A percentile compares a stretch with the other conserved stretches of the same genome.
Conservation (phyloP, 2,888 invertebrate genomes). For the Lordiphosa fenestrarum region DNA sequence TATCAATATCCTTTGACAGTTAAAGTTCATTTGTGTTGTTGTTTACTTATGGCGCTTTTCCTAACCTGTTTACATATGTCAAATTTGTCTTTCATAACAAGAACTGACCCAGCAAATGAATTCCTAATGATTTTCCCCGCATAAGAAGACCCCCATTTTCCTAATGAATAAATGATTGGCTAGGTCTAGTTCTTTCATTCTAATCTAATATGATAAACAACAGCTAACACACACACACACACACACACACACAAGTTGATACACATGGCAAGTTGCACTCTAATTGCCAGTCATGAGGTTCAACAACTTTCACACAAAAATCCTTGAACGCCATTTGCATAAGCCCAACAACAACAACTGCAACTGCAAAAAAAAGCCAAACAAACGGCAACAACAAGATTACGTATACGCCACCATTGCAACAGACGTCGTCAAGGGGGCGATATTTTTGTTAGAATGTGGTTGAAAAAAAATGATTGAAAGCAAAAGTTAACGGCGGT, state of each 20-base stretch:
- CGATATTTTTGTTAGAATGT: constrained; percentile 39
- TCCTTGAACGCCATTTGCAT: constrained; percentile 79
- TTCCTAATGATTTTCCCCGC: no score
- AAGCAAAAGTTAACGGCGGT: constrained; percentile 29
- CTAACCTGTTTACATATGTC: no score
- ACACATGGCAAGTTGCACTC: constrained; percentile 45
- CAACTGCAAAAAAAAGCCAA: constrained; percentile 14
- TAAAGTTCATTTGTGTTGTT: no score
- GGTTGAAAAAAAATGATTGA: constrained; percentile 39
- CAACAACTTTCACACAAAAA: constrained; percentile 78
- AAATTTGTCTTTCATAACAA: no score
- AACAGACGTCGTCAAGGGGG: constrained; percentile 20
- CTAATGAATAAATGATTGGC: no score
- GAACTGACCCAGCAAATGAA: no score
- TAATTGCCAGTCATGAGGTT: constrained; percentile 73
- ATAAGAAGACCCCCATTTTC: no score
- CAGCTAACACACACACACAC: background rate
- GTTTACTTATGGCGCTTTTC: no score
- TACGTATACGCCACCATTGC: constrained; percentile 66
- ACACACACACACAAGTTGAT: background rate
- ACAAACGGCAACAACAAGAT: constrained; percentile 46
- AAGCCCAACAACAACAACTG: constrained; percentile 36
- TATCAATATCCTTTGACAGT: no score
- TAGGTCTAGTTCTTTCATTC: no score
- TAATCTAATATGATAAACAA: no score